Evolutionary conservation across 1,140 invertebrate species (phyloP).

Genomic region (Diorhabda carinulata): DNA sequence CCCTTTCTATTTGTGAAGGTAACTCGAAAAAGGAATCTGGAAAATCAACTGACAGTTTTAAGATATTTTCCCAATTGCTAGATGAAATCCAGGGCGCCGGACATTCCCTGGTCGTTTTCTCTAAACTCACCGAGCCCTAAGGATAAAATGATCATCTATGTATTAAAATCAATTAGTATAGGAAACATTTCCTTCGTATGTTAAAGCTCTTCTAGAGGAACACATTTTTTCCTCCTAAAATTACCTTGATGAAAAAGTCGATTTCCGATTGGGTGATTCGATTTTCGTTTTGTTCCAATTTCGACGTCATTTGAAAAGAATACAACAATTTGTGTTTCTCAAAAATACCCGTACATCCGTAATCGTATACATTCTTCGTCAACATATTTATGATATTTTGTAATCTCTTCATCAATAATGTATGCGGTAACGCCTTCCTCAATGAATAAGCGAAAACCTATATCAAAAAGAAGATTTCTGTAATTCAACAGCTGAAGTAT

Average conservation of each 20-base stretch:
- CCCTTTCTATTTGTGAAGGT: constrained; percentile 60
- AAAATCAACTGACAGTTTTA: constrained; percentile 68
- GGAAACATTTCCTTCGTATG: not conserved
- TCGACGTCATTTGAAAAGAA: constrained; percentile 85
- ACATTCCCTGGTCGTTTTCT: constrained; percentile 63
- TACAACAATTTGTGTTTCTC: constrained; percentile 85
- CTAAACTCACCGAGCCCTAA: constrained; percentile 66
- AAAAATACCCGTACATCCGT: constrained; percentile 87
- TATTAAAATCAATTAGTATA: not conserved
- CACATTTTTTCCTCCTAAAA: not conserved
- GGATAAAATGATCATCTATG: constrained; percentile 4
- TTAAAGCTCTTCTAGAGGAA: constrained; percentile 3
- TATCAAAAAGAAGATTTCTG: no score
- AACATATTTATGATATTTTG: constrained; percentile 78
- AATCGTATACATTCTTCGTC: constrained; percentile 83
- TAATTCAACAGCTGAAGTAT: no score
- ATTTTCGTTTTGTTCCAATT: constrained; percentile 66
- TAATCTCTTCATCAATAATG: constrained; percentile 64
- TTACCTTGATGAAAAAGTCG: constrained; percentile 82
- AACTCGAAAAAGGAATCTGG: constrained; percentile 61
- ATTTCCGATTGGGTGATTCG: constrained; percentile 65
- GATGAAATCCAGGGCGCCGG: constrained; percentile 66
- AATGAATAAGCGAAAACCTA: constrained; percentile 73
- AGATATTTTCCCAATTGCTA: constrained; percentile 76
- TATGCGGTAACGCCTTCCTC: constrained; percentile 72